Base-by-base conservation (phyloP, 2,888 invertebrate genomes). In the Sinopyrophorus schimmeli region DNA sequence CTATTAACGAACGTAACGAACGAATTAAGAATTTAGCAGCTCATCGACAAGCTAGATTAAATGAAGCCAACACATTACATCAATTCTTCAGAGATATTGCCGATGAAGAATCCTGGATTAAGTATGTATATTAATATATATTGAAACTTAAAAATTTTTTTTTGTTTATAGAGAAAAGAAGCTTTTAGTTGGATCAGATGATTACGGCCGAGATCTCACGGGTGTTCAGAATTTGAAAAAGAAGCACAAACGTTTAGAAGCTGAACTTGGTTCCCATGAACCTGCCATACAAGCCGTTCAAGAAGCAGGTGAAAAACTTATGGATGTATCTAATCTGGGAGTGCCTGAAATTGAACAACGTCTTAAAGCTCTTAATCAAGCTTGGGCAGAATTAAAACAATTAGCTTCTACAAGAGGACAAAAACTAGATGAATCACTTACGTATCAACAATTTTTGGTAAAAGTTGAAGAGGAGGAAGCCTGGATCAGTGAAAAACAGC, bases 31-130 rank as follows among this genome's bases (percentile, higher is more conserved):
- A 89, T 70, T 79, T 96, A 61, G 94, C 96, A 37, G 90, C 92
- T 28, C 92, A 95, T 68, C 82, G 98, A 31, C 91, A 95, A 67
- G 89, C 91, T 5, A 80, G 94, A 18, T 80, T 99, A 48, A 91
- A 93, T 73, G 98, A 99, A 75, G 97, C 98, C 26, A 91, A 96
- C 71, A 97, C 96, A 3, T 81, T 99, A 69, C 98, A 99, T 74
- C 98, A 99, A 77, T 99, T 99, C 88, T 94, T 98, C 84, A 80
- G 98, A 41, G 98, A 99, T 71, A 96, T 99, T 71, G 98, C 98
- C 55, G 98, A 99, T 70, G 98, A 99, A 76, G 98, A 99, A 76
- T 94, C 95, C 4, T 99, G 98, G 98, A 98, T 99, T 73, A 98
- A 96, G 87, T 86, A 52, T 71, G 76, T 55, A 21, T 3, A 14